phyloP scores from a whole-genome alignment of 2,113 vertebrate species.

The Dendropsophus ebraccatus region DNA sequence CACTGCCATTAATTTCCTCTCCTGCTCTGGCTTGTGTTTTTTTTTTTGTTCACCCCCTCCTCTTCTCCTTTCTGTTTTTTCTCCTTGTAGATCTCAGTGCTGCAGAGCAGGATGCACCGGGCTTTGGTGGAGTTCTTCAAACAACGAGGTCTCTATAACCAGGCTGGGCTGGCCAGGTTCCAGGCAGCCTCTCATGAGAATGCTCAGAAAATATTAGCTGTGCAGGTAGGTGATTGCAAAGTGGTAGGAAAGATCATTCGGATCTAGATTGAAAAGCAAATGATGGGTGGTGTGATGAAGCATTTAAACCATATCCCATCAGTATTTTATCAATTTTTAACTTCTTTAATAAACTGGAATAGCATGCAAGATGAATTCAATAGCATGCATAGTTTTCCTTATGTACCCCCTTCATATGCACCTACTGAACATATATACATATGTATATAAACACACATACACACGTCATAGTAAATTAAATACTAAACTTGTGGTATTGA shows the following conservation, averaged over 20 bases:
- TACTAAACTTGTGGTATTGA: no score
- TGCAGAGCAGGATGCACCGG: conserved; percentile 82
- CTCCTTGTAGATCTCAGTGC: conserved; percentile 81
- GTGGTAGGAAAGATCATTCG: conserved; percentile 76
- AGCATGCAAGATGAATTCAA: conserved; percentile 80
- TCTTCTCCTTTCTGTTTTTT: conserved; percentile 62
- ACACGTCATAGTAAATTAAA: no score
- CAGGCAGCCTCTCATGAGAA: conserved; percentile 88
- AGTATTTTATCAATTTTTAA: conserved; percentile 84
- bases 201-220: conserved; percentile 92
- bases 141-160: conserved; percentile 81
- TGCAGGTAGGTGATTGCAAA: conserved; percentile 92
- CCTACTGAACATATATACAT: not conserved
- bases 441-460: not conserved
- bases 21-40: conserved; percentile 89
- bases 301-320: conserved; percentile 82
- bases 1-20: conserved; percentile 99
- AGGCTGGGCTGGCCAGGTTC: conserved; percentile 84
- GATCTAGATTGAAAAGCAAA: conserved; percentile 85
- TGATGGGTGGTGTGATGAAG: conserved; percentile 83
- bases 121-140: conserved; percentile 79
- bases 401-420: not conserved
- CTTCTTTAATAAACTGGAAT: conserved; percentile 83
- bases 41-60: conserved; percentile 69
- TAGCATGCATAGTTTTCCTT: conserved; percentile 41